Conservation (phyloP, 2,113 vertebrate genomes). For the Hyaena hyaena region DNA sequence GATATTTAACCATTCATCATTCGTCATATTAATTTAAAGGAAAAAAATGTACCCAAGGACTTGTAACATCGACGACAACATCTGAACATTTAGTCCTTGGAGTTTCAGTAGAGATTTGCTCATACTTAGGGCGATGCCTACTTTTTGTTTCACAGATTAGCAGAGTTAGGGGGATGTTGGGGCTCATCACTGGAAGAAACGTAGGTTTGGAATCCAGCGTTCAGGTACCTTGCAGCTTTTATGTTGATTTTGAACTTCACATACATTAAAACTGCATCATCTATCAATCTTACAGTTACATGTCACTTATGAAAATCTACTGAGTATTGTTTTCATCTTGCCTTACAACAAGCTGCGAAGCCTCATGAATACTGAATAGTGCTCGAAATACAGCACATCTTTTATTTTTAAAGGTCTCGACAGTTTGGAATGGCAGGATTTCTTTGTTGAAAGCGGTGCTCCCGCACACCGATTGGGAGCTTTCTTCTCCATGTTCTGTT, state of each 20-base stretch:
- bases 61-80: conserved; percentile 72
- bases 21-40: conserved; percentile 74
- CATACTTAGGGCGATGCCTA: conserved; percentile 54
- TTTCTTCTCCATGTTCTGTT: conserved; percentile 63
- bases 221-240: conserved; percentile 85
- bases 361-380: conserved; percentile 90
- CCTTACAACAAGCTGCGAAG: conserved; percentile 87
- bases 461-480: conserved; percentile 66
- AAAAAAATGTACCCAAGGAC: conserved; percentile 70
- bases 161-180: conserved; percentile 45
- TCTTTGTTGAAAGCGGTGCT: conserved; percentile 83
- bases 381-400: conserved; percentile 85
- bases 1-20: conserved; percentile 77
- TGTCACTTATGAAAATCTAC: conserved; percentile 92
- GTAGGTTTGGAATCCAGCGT: conserved; percentile 78
- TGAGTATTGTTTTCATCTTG: conserved; percentile 91
- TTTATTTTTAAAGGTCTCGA: conserved; percentile 88
- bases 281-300: conserved; percentile 90
- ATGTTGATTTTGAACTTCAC: conserved; percentile 87
- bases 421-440: conserved; percentile 84
- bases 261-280: conserved; percentile 89
- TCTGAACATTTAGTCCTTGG: conserved; percentile 76
- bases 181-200: conserved; percentile 79
- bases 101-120: conserved; percentile 68
- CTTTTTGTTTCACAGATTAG: conserved; percentile 55